A percentile compares a stretch with the other conserved stretches of the same genome.
phyloP scores from a whole-genome alignment of 2,113 vertebrate genomes.

The Xiphias gladius region DNA sequence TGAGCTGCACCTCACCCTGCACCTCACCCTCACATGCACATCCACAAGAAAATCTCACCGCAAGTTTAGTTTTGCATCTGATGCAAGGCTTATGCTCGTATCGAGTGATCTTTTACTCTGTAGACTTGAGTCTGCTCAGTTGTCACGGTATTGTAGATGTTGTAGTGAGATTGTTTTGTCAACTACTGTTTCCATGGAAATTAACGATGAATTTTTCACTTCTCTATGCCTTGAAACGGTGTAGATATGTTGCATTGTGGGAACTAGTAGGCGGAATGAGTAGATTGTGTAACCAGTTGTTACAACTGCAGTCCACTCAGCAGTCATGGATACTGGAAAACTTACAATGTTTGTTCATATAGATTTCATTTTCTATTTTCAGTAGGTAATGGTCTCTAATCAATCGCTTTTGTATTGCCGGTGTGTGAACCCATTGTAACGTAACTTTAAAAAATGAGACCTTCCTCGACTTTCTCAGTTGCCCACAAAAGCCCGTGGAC shows the following conservation, averaged over 20 bases:
- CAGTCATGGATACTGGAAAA: neutral
- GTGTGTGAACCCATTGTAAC: too few relatives aligned
- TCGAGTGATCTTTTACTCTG: neutral
- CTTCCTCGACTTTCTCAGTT: too few relatives aligned
- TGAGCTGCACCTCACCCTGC: constrained; percentile 42
- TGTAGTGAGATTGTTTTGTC: too few relatives aligned
- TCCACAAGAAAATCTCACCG: neutral
- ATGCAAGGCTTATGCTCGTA: constrained; percentile 1
- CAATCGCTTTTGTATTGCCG: too few relatives aligned
- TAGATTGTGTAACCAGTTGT: neutral
- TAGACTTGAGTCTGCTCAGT: neutral
- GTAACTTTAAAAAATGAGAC: too few relatives aligned
- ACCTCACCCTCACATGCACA: neutral
- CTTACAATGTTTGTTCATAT: too few relatives aligned
- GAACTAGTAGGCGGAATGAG: neutral
- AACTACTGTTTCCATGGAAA: too few relatives aligned
- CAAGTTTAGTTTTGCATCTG: neutral
- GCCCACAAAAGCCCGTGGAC: too few relatives aligned
- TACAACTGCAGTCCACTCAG: neutral
- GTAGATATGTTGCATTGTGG: neutral
- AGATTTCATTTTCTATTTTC: too few relatives aligned
- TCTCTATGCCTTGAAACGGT: too few relatives aligned
- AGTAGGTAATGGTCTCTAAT: too few relatives aligned
- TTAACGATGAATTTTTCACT: neutral
- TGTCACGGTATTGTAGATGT: neutral